A percentile compares a stretch with the other conserved stretches of the same genome.
phyloP scores from a whole-genome alignment of 2,888 invertebrate species.

The Thalpophila matura region DNA sequence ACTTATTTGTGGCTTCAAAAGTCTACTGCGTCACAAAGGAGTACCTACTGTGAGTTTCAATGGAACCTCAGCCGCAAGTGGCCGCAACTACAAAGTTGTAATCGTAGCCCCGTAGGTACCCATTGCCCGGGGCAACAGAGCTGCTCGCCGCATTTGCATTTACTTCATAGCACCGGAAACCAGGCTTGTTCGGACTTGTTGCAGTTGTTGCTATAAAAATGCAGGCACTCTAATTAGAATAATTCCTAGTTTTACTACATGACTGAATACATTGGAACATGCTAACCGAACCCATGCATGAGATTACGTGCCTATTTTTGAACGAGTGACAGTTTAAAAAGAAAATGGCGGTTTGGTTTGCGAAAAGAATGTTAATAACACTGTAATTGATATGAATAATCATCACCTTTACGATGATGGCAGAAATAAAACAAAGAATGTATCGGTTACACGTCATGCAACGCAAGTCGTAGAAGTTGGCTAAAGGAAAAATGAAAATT shows the following conservation, averaged over 20 bases:
- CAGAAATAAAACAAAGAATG: constrained; percentile 36
- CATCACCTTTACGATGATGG: constrained; percentile 9
- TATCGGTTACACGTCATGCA: constrained; percentile 14
- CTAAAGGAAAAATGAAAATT: constrained; percentile 21
- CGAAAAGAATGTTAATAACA: constrained; percentile 14
- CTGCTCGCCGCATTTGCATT: constrained; percentile 56
- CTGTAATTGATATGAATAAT: constrained; percentile 24
- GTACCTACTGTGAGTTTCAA: constrained; percentile 19
- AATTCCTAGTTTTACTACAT: constrained; percentile 42
- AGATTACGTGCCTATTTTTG: constrained; percentile 7
- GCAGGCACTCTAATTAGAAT: constrained; percentile 49
- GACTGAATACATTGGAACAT: constrained; percentile 42
- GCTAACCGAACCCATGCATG: constrained; percentile 27
- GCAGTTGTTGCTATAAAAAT: constrained; percentile 53
- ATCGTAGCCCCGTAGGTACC: constrained; percentile 36
- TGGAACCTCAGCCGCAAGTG: constrained; percentile 30
- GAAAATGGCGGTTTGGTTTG: constrained; percentile 15
- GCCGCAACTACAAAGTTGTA: constrained; percentile 50
- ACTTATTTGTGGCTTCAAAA: constrained; percentile 25
- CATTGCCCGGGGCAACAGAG: constrained; percentile 45
- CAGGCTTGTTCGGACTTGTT: constrained; percentile 44
- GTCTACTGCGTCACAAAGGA: constrained; percentile 34
- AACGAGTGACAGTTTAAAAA: constrained; percentile 23
- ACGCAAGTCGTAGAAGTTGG: constrained; percentile 13
- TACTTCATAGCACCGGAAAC: constrained; percentile 57